A percentile compares a stretch with the other conserved stretches of the same genome.
phyloP scores from a whole-genome alignment of 2,888 invertebrate species.

The Sinopyrophorus schimmeli region DNA sequence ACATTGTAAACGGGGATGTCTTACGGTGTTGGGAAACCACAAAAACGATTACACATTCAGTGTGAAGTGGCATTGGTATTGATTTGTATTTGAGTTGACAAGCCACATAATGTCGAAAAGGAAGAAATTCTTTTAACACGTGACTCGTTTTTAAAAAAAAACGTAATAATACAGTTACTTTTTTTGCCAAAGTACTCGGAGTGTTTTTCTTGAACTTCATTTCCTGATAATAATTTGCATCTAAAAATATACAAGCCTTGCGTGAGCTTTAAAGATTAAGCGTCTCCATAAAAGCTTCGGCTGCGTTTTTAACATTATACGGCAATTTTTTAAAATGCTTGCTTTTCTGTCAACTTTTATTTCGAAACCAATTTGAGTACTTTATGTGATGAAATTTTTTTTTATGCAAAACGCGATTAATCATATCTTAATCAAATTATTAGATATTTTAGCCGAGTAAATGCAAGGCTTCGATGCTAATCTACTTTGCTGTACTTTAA shows the following conservation, averaged over 20 bases:
- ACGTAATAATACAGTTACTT: conserved; percentile 15
- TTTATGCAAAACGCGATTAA: conserved; percentile 13
- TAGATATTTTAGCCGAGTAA: neutral
- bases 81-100: conserved; percentile 13
- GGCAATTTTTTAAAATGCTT: conserved; percentile 15
- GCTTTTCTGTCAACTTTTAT: neutral
- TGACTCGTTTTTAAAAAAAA: conserved; percentile 8
- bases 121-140: conserved; percentile 10
- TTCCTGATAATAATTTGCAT: conserved; percentile 23
- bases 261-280: conserved; percentile 19
- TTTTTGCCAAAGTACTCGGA: conserved; percentile 4
- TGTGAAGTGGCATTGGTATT: conserved; percentile 10
- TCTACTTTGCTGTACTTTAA: conserved; percentile 4
- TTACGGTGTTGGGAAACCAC: neutral
- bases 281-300: conserved; percentile 6
- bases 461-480: conserved; percentile 4
- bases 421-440: conserved; percentile 13
- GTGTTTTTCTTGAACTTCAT: conserved; percentile 14
- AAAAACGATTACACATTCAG: neutral
- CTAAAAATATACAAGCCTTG: conserved; percentile 24
- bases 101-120: conserved; percentile 5
- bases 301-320: conserved; percentile 4
- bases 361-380: conserved; percentile 3
- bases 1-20: too few species aligned
- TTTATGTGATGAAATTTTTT: conserved; percentile 9